phyloP scores from a whole-genome alignment of 1,140 invertebrate genomes.

The Heliconius hewitsoni region DNA sequence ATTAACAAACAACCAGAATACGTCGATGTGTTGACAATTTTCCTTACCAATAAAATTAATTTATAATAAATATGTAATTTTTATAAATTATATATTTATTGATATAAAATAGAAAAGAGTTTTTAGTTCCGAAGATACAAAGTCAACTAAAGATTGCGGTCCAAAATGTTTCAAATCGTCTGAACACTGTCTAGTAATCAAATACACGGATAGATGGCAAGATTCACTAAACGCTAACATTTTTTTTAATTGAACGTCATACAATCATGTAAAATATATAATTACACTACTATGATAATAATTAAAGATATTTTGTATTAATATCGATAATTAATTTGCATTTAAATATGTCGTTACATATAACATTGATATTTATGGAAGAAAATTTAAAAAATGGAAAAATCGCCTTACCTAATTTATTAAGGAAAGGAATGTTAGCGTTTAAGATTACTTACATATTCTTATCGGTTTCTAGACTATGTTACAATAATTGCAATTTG shows the following conservation, averaged over 20 bases:
- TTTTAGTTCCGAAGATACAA: neutral
- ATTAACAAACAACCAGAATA: neutral
- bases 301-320: slow-evolving; percentile 20
- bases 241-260: slow-evolving; percentile 35
- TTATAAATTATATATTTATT: too few relatives aligned
- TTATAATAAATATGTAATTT: neutral
- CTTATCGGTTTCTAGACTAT: slow-evolving; percentile 30
- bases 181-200: slow-evolving; percentile 47
- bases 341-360: slow-evolving; percentile 26
- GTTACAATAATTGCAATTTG: neutral
- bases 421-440: slow-evolving; percentile 76
- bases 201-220: slow-evolving; percentile 62
- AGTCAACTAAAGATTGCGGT: neutral
- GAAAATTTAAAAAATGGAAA: slow-evolving; percentile 32
- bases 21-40: neutral
- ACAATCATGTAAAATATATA: slow-evolving; percentile 27
- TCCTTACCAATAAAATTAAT: neutral
- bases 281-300: slow-evolving; percentile 29
- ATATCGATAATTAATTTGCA: slow-evolving; percentile 15
- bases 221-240: slow-evolving; percentile 80
- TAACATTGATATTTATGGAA: slow-evolving; percentile 29
- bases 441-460: slow-evolving; percentile 69
- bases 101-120: too few relatives aligned
- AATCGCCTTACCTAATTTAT: slow-evolving; percentile 34
- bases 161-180: slow-evolving; percentile 20